These are phyloP conservation scores for Muschampia plurimacula DNA, from an alignment of 2,888 invertebrate genomes.

Conservation along the genomic window DNA sequence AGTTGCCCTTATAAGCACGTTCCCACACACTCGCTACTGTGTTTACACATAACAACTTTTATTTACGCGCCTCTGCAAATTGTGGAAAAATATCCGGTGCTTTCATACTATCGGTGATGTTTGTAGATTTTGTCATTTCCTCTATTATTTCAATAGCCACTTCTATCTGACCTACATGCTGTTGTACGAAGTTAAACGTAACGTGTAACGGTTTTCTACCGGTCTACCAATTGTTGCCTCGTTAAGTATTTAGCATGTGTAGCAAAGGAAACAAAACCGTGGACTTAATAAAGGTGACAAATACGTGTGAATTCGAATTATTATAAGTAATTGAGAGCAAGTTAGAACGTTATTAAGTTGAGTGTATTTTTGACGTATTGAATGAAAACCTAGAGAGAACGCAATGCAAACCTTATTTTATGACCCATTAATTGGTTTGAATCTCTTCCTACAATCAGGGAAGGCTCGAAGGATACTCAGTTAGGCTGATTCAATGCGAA, in stretches of 20 bases:
- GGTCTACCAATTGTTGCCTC: slow-evolving; percentile 28
- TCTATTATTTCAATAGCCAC: slow-evolving; percentile 35
- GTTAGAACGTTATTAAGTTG: slow-evolving; percentile 10
- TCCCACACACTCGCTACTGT: slow-evolving; percentile 15
- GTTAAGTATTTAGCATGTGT: slow-evolving; percentile 37
- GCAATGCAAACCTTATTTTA: no score
- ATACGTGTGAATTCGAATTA: slow-evolving; percentile 22
- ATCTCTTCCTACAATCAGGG: no score
- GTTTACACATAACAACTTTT: slow-evolving; percentile 37
- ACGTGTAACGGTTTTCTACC: slow-evolving; percentile 34
- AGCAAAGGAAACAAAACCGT: slow-evolving; percentile 26
- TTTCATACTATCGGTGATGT: slow-evolving; percentile 33
- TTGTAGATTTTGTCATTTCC: slow-evolving; percentile 35
- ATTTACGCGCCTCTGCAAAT: slow-evolving; percentile 39
- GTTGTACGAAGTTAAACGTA: slow-evolving; percentile 10
- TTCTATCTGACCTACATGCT: slow-evolving; percentile 29
- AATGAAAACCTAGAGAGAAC: no score
- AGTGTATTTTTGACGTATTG: background rate
- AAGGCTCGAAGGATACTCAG: no score
- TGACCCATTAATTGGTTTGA: no score
- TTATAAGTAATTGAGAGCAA: slow-evolving; percentile 3
- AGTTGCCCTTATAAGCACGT: slow-evolving; percentile 16
- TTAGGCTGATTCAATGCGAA: no score
- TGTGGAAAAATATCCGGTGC: slow-evolving; percentile 39
- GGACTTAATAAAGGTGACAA: slow-evolving; percentile 17